Evolutionary conservation across 2,888 invertebrate species (phyloP).

Genomic region (Nemotelus pantherinus): DNA sequence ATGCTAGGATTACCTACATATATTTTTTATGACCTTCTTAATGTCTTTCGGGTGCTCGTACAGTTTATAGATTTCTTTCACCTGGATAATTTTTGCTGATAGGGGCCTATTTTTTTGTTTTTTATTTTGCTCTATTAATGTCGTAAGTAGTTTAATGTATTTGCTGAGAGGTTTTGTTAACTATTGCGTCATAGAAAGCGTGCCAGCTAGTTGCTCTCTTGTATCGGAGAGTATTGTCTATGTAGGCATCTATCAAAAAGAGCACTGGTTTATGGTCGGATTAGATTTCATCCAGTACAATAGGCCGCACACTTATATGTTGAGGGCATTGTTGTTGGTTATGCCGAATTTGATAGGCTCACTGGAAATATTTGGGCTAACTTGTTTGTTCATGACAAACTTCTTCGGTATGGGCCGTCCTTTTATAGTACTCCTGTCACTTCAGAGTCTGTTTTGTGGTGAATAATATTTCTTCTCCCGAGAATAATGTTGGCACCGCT

Average conservation of each 20-base stretch:
- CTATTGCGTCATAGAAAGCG: neutral
- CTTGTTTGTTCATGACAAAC: too few species aligned
- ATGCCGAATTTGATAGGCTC: too few species aligned
- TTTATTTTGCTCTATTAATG: neutral
- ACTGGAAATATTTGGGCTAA: too few species aligned
- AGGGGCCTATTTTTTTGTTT: neutral
- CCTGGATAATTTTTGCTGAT: neutral
- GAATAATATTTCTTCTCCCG: neutral
- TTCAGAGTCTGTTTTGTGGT: neutral
- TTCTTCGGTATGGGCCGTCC: too few species aligned
- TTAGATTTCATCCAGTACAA: too few species aligned
- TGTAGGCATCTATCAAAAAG: too few species aligned
- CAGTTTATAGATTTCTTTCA: neutral
- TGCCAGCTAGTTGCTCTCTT: neutral
- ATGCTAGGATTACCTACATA: neutral
- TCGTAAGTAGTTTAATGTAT: neutral
- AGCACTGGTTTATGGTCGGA: too few species aligned
- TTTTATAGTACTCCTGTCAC: neutral
- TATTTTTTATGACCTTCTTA: neutral
- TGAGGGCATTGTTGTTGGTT: too few species aligned
- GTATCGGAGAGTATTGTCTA: too few species aligned
- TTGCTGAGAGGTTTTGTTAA: neutral
- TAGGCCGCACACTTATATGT: too few species aligned
- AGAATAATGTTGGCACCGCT: neutral
- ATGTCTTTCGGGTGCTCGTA: constrained; percentile 19